phyloP scores from a whole-genome alignment of 2,888 invertebrate genomes.

The Pammene aurita region DNA sequence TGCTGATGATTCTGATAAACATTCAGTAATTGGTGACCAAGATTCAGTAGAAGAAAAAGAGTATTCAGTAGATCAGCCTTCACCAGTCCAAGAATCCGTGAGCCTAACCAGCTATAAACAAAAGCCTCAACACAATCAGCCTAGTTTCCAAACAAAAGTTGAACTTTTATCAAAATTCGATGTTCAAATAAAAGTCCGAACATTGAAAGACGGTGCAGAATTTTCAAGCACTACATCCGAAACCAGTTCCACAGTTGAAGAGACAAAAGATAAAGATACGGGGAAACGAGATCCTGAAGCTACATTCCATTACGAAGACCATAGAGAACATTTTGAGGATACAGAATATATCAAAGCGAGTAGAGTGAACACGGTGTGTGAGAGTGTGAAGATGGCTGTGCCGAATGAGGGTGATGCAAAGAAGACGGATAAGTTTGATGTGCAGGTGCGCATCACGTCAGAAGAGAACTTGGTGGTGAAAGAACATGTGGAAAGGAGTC shows the following conservation, averaged over 20 bases:
- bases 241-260: conserved; percentile 62
- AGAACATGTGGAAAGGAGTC: conserved; percentile 62
- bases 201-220: conserved; percentile 70
- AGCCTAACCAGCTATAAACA: conserved; percentile 59
- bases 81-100: conserved; percentile 54
- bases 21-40: conserved; percentile 51
- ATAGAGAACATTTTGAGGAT: conserved; percentile 61
- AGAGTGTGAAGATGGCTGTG: conserved; percentile 77
- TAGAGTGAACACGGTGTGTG: conserved; percentile 63
- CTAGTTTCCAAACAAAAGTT: conserved; percentile 74
- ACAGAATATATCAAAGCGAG: conserved; percentile 57
- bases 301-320: conserved; percentile 60
- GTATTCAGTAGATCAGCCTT: conserved; percentile 45
- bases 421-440: conserved; percentile 76
- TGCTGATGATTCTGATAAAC: conserved; percentile 43
- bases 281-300: conserved; percentile 52
- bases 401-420: conserved; percentile 75
- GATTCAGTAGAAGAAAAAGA: conserved; percentile 49
- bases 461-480: conserved; percentile 77
- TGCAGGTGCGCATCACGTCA: conserved; percentile 78
- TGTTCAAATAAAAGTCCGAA: conserved; percentile 80
- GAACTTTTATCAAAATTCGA: conserved; percentile 81
- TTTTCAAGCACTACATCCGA: conserved; percentile 71
- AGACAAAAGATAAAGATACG: conserved; percentile 51
- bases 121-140: conserved; percentile 50